Evolutionary conservation across 2,888 invertebrate species (phyloP).

Genomic region (Spodoptera littoralis): DNA sequence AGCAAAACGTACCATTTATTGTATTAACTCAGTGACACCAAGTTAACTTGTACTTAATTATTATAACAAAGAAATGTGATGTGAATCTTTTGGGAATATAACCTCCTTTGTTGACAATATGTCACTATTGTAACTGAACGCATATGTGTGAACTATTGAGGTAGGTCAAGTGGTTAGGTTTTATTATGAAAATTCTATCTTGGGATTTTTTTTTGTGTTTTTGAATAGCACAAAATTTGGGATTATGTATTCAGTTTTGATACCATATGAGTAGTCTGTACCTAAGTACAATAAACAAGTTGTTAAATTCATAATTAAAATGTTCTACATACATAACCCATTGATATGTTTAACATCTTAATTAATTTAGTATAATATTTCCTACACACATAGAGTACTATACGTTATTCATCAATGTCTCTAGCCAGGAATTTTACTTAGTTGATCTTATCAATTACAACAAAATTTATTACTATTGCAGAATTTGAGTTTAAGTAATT

Average conservation of each 20-base stretch:
- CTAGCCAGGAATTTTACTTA: conserved; percentile 10
- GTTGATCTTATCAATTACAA: conserved; percentile 18
- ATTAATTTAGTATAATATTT: conserved; percentile 37
- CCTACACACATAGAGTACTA: conserved; percentile 19
- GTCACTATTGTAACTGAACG: no score
- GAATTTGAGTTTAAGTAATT: conserved; percentile 1
- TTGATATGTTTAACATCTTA: conserved; percentile 28
- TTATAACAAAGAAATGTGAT: no score
- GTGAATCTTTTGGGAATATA: no score
- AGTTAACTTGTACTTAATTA: neutral
- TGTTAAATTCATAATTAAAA: conserved; percentile 13
- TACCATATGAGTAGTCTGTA: no score
- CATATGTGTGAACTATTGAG: no score
- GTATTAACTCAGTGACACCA: conserved; percentile 11
- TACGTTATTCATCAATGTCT: conserved; percentile 18
- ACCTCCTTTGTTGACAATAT: no score
- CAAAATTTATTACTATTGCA: conserved; percentile 17
- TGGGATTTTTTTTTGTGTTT: no score
- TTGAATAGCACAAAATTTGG: no score
- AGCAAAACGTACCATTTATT: conserved; percentile 28
- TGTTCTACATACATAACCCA: conserved; percentile 4
- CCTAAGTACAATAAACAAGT: neutral
- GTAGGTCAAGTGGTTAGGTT: no score
- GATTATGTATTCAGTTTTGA: no score
- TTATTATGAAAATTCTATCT: no score